A percentile compares a stretch with the other conserved stretches of the same genome.
These are phyloP conservation scores for Zaprionus lineosus DNA, from an alignment of 2,888 invertebrate genomes.

Conservation along the genomic window DNA sequence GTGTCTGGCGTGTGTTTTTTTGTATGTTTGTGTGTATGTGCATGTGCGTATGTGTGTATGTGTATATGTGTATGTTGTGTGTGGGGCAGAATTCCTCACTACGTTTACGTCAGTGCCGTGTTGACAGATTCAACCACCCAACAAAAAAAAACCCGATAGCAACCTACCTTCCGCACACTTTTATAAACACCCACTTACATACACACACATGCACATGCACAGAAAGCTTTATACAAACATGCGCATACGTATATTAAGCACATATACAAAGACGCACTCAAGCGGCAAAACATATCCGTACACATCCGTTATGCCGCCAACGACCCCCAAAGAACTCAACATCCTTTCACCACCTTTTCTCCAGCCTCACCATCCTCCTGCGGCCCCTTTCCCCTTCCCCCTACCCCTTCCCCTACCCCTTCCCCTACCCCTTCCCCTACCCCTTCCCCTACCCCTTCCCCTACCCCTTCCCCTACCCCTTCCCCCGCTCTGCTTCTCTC, in stretches of 20 bases:
- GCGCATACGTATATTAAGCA: constrained; percentile 35
- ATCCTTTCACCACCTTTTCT: too few relatives aligned
- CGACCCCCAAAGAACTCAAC: constrained; percentile 38
- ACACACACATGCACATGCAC: constrained; percentile 5
- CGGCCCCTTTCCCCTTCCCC: neutral
- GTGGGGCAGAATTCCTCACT: constrained; percentile 32
- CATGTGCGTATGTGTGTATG: neutral
- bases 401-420: neutral
- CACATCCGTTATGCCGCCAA: constrained; percentile 67
- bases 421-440: too few relatives aligned
- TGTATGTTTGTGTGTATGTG: constrained; percentile 3
- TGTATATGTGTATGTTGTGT: constrained; percentile 3
- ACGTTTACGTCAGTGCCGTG: constrained; percentile 63
- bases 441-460: too few relatives aligned
- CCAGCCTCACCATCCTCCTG: too few relatives aligned
- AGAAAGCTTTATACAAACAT: too few relatives aligned
- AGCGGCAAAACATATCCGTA: constrained; percentile 77
- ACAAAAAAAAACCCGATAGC: constrained; percentile 63
- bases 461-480: neutral
- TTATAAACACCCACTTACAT: constrained; percentile 7
- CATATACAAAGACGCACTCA: constrained; percentile 67
- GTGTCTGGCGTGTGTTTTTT: constrained; percentile 17
- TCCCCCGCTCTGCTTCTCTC: constrained; percentile 16
- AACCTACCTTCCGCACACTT: constrained; percentile 38
- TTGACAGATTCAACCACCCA: constrained; percentile 74